These are phyloP conservation scores for Porites lutea DNA, from an alignment of 64 coral and sea anemone genomes.

Conservation along the genomic window DNA sequence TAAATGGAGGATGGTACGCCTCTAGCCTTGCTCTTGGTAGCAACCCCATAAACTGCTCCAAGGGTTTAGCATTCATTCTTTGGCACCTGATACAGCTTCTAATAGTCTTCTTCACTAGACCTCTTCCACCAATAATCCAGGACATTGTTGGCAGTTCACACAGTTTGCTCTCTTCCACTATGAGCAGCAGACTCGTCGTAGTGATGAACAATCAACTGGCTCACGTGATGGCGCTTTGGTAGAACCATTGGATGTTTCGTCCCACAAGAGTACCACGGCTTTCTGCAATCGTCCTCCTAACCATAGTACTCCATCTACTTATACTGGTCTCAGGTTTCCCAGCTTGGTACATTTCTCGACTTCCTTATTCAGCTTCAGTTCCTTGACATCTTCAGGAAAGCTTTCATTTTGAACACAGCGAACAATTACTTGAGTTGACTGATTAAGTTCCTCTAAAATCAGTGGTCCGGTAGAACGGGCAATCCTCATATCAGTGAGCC, in stretches of 20 bases:
- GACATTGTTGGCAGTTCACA: constrained; percentile 52
- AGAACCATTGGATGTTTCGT: constrained; percentile 66
- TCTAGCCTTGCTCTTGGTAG: constrained; percentile 62
- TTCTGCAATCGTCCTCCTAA: constrained; percentile 77
- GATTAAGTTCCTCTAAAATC: constrained; percentile 59
- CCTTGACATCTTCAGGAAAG: constrained; percentile 70
- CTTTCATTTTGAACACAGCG: constrained; percentile 43
- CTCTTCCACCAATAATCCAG: constrained; percentile 77
- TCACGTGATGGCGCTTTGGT: constrained; percentile 53
- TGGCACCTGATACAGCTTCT: constrained; percentile 72
- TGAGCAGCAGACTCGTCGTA: constrained; percentile 65
- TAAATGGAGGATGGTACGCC: constrained; percentile 82
- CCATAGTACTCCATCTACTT: constrained; percentile 45
- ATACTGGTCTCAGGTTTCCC: constrained; percentile 36
- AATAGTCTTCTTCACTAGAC: constrained; percentile 66
- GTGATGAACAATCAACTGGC: constrained; percentile 68
- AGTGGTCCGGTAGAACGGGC: constrained; percentile 22
- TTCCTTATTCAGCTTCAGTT: constrained; percentile 62
- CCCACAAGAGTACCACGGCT: constrained; percentile 64
- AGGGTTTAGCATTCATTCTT: constrained; percentile 69
- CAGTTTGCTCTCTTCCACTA: constrained; percentile 77
- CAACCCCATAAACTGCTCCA: constrained; percentile 80
- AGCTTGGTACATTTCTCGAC: constrained; percentile 57
- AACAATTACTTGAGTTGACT: constrained; percentile 33
- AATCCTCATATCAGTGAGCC: constrained; percentile 33